phyloP scores from a whole-genome alignment of 1,140 invertebrate genomes.

The Protaetia brevitarsis region DNA sequence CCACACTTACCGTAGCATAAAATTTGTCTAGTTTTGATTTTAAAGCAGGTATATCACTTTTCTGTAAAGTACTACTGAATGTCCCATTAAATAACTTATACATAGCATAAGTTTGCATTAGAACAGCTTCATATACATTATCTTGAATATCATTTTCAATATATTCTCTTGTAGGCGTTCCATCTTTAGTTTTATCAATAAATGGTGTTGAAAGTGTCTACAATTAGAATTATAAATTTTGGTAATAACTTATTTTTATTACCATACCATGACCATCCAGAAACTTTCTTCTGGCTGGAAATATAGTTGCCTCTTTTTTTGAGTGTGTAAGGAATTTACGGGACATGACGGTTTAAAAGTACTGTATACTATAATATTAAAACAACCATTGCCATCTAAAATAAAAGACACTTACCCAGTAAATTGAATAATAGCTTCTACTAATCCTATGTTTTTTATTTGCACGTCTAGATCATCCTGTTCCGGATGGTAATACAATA shows the following conservation, averaged over 20 bases:
- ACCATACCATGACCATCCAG: constrained; percentile 89
- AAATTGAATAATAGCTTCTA: constrained; percentile 90
- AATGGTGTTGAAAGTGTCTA: constrained; percentile 71
- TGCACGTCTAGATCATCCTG: constrained; percentile 75
- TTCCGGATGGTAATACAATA: constrained; percentile 81
- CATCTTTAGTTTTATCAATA: constrained; percentile 64
- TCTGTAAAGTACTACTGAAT: constrained; percentile 58
- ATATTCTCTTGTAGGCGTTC: constrained; percentile 66
- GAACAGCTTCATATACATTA: constrained; percentile 67
- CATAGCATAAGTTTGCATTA: constrained; percentile 72
- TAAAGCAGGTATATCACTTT: constrained; percentile 55
- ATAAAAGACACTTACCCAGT: constrained; percentile 65
- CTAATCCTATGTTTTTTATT: constrained; percentile 86
- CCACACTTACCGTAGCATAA: constrained; percentile 59
- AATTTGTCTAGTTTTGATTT: constrained; percentile 64
- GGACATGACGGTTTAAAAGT: constrained; percentile 77
- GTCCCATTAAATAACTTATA: constrained; percentile 74
- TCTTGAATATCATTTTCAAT: constrained; percentile 75
- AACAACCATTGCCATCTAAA: background rate
- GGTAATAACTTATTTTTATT: background rate
- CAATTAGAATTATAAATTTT: constrained; percentile 38
- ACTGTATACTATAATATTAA: constrained; percentile 55
- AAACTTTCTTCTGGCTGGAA: constrained; percentile 81
- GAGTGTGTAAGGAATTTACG: constrained; percentile 83
- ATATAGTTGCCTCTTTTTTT: constrained; percentile 84